Evolutionary conservation across 1,140 invertebrate genomes (phyloP).

Genomic region (Hypothenemus hampei): DNA sequence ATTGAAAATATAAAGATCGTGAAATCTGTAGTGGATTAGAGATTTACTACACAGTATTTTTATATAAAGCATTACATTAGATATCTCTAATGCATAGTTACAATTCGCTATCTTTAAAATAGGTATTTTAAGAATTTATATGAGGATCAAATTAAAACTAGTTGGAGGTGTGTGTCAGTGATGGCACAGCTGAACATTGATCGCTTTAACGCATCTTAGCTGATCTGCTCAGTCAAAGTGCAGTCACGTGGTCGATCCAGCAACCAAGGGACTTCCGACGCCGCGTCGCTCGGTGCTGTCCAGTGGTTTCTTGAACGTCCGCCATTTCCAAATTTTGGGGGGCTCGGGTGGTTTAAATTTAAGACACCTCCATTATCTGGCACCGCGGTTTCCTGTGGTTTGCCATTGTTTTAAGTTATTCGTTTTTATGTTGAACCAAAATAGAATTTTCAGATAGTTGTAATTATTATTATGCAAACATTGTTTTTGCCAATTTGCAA

Average conservation of each 20-base stretch:
- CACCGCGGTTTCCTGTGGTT: slow-evolving; percentile 22
- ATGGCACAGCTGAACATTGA: slow-evolving; percentile 63
- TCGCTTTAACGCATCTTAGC: slow-evolving; percentile 54
- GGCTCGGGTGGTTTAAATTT: slow-evolving; percentile 28
- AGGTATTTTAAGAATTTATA: too few relatives aligned
- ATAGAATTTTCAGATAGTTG: too few relatives aligned
- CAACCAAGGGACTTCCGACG: slow-evolving; percentile 54
- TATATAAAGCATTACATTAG: too few relatives aligned
- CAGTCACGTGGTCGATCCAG: slow-evolving; percentile 51
- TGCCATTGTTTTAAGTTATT: slow-evolving; percentile 31
- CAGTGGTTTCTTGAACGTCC: slow-evolving; percentile 32
- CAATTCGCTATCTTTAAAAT: too few relatives aligned
- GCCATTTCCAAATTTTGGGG: slow-evolving; percentile 33
- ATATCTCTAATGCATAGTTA: too few relatives aligned
- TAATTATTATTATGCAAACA: too few relatives aligned
- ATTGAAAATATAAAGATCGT: too few relatives aligned
- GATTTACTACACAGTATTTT: too few relatives aligned
- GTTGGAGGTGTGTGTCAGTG: slow-evolving; percentile 58
- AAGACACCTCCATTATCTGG: slow-evolving; percentile 23
- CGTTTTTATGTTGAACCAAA: too few relatives aligned
- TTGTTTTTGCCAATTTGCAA: too few relatives aligned
- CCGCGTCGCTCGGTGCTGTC: slow-evolving; percentile 37
- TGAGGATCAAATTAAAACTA: background rate
- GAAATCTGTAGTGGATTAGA: too few relatives aligned
- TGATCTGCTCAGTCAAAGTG: slow-evolving; percentile 58